Evolutionary conservation across 2,797 vertebrate genomes (phyloP).

Genomic region (Silurus lanzhouensis): DNA sequence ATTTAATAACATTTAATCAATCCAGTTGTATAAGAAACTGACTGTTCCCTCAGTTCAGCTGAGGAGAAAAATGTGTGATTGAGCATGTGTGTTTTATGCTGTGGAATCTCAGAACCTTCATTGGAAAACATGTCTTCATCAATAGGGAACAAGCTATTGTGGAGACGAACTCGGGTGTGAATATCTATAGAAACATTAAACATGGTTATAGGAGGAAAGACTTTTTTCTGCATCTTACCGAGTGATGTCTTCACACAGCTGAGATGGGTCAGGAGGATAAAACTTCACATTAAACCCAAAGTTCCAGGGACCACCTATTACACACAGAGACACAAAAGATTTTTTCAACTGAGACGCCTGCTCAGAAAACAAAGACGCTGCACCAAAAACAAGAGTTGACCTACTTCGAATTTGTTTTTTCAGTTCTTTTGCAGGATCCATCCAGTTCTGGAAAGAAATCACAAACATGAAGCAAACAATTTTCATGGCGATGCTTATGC

Average conservation of each 20-base stretch:
- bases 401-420: conserved; percentile 97
- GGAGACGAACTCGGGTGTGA: not conserved
- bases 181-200: not conserved
- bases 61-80: not conserved
- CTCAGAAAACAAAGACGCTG: not conserved
- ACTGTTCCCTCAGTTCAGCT: not conserved
- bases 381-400: not conserved
- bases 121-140: not conserved
- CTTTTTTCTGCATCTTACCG: conserved; percentile 72
- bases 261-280: conserved; percentile 94
- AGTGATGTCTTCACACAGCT: conserved; percentile 96
- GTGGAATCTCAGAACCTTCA: not conserved
- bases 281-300: conserved; percentile 98
- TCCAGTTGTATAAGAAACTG: not conserved
- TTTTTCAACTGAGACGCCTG: not conserved
- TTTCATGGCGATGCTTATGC: not conserved
- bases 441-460: conserved; percentile 87
- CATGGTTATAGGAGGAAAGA: not conserved
- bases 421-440: conserved; percentile 94
- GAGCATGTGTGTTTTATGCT: not conserved
- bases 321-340: conserved; percentile 27
- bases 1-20: not conserved
- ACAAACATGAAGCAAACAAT: conserved; percentile 25
- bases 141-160: not conserved
- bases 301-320: conserved; percentile 91